These are phyloP conservation scores for Hycleus cichorii DNA, from an alignment of 1,140 invertebrate species.

Conservation along the genomic window DNA sequence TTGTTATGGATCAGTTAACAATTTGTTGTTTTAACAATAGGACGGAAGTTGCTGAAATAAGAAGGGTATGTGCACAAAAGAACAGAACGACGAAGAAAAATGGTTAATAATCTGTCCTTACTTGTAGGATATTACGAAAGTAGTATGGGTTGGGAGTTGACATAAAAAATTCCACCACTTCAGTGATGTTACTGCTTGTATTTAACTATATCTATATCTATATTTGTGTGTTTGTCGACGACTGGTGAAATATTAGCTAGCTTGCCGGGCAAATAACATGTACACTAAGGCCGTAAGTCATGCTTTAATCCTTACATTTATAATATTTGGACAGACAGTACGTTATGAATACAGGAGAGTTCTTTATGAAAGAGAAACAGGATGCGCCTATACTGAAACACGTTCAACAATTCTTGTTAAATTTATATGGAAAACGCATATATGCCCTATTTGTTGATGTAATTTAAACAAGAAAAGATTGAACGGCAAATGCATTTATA, in stretches of 20 bases:
- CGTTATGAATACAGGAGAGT: constrained; percentile 11
- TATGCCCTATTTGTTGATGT: no score
- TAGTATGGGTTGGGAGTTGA: constrained; percentile 5
- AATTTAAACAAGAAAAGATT: no score
- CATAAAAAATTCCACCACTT: constrained; percentile 22
- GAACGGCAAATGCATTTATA: no score
- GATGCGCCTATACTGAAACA: no score
- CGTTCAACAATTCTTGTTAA: no score
- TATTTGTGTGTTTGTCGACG: background rate
- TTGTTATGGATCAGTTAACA: background rate
- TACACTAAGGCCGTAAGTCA: constrained; percentile 25
- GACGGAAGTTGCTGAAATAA: background rate
- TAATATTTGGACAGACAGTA: constrained; percentile 24
- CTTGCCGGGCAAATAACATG: constrained; percentile 22
- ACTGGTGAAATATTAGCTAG: constrained; percentile 22
- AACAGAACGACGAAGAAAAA: constrained; percentile 14
- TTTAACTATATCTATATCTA: no score
- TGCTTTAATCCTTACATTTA: constrained; percentile 26
- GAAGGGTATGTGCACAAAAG: background rate
- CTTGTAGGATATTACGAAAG: constrained; percentile 18
- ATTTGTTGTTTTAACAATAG: background rate
- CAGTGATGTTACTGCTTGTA: constrained; percentile 18
- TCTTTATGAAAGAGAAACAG: constrained; percentile 6
- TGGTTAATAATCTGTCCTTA: constrained; percentile 17
- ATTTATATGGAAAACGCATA: no score